These are phyloP conservation scores for Caerostris extrusa DNA, from an alignment of 1,140 invertebrate species.

Conservation along the genomic window DNA sequence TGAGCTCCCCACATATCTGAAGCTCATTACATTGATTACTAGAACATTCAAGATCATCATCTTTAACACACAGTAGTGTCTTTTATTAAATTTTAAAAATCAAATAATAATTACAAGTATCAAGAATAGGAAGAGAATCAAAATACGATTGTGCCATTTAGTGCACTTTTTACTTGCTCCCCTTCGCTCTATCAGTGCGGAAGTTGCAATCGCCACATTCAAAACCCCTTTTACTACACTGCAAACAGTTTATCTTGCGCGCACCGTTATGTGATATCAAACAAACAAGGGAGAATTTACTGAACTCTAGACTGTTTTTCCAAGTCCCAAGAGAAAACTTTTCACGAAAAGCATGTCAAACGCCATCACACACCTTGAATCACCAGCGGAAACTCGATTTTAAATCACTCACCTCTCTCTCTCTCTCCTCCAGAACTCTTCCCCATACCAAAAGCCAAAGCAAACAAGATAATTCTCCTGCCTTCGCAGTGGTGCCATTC, in stretches of 20 bases:
- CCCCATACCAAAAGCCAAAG: slow-evolving; percentile 4
- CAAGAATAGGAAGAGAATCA: too few relatives aligned
- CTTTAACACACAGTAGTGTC: too few relatives aligned
- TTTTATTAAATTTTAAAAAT: too few relatives aligned
- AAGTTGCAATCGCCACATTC: background rate
- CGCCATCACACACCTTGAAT: background rate
- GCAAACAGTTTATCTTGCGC: background rate
- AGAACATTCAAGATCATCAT: too few relatives aligned
- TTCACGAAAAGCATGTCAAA: slow-evolving; percentile 14
- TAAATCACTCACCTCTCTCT: slow-evolving; percentile 68
- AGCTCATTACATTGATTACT: too few relatives aligned
- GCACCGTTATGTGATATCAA: background rate
- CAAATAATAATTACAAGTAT: too few relatives aligned
- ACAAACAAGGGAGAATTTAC: background rate
- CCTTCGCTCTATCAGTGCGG: background rate
- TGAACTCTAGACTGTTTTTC: background rate
- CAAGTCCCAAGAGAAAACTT: slow-evolving; percentile 10
- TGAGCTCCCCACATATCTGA: too few relatives aligned
- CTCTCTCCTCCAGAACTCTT: slow-evolving; percentile 27
- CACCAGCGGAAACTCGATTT: slow-evolving; percentile 54
- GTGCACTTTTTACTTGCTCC: background rate
- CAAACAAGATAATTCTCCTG: slow-evolving; percentile 62
- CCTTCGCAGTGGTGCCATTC: slow-evolving; percentile 30
- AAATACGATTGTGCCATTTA: background rate
- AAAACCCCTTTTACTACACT: background rate